These are phyloP conservation scores for Lepilemur ruficaudatus DNA, from an alignment of 2,797 vertebrate genomes.

Conservation along the genomic window DNA sequence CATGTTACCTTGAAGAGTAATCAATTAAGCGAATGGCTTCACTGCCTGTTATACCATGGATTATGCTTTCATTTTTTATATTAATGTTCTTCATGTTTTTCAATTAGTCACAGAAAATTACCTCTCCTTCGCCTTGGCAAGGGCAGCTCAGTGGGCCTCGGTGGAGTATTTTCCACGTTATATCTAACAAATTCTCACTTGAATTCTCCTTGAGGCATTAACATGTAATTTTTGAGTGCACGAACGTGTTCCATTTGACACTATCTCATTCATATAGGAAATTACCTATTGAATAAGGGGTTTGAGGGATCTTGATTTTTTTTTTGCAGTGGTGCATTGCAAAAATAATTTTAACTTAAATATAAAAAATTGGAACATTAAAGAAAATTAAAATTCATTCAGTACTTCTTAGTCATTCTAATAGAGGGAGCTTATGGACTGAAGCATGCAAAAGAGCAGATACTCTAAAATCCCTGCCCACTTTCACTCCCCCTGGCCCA, in stretches of 20 bases:
- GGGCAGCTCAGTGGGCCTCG: slow-evolving; percentile 73
- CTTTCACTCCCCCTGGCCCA: not conserved
- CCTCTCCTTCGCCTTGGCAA: slow-evolving; percentile 80
- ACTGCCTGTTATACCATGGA: slow-evolving; percentile 69
- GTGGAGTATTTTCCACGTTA: slow-evolving; percentile 71
- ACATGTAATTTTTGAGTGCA: slow-evolving; percentile 65
- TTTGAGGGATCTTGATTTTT: not conserved
- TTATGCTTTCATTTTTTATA: slow-evolving; percentile 82
- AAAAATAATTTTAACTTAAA: slow-evolving; percentile 54
- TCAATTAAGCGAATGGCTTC: slow-evolving; percentile 51
- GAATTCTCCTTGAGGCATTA: slow-evolving; percentile 69
- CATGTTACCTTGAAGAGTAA: slow-evolving; percentile 48
- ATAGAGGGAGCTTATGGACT: not conserved
- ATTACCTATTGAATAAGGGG: not conserved
- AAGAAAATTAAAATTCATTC: slow-evolving; percentile 42
- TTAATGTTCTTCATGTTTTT: slow-evolving; percentile 84
- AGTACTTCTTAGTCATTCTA: slow-evolving; percentile 36
- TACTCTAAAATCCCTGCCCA: not conserved
- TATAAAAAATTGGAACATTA: slow-evolving; percentile 30
- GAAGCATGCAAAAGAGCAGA: not conserved
- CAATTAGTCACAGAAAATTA: slow-evolving; percentile 87
- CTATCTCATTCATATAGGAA: slow-evolving; percentile 25
- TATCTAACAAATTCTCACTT: slow-evolving; percentile 67
- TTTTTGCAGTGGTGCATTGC: not conserved
- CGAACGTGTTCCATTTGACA: slow-evolving; percentile 35